Evolutionary conservation across 2,113 vertebrate genomes (phyloP).

Genomic region (Rhinoderma darwinii): DNA sequence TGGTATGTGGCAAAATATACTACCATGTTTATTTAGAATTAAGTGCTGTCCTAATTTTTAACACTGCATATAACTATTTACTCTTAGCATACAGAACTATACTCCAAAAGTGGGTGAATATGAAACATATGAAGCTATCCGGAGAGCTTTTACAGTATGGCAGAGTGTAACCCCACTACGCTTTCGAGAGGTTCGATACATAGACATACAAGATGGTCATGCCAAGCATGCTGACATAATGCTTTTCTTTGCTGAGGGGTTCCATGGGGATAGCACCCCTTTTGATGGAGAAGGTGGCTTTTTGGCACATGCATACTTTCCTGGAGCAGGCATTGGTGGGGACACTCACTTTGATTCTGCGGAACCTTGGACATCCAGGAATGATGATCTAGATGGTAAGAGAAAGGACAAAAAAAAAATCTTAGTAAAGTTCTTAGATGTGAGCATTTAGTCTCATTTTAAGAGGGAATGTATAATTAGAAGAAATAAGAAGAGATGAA

Average conservation of each 20-base stretch:
- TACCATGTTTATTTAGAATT: background rate
- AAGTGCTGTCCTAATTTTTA: background rate
- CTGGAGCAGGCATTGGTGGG: conserved; percentile 85
- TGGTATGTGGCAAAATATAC: conserved; percentile 75
- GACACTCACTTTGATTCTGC: conserved; percentile 92
- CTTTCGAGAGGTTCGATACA: conserved; percentile 87
- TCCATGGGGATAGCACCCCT: conserved; percentile 90
- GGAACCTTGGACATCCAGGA: conserved; percentile 87
- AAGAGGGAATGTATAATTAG: background rate
- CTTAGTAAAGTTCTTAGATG: background rate
- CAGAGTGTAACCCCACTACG: conserved; percentile 79
- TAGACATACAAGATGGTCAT: conserved; percentile 78
- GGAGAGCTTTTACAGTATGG: conserved; percentile 87
- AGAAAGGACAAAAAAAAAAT: background rate
- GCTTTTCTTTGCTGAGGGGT: conserved; percentile 88
- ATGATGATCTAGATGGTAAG: conserved; percentile 83
- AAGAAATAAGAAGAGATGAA: background rate
- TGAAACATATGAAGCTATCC: conserved; percentile 81
- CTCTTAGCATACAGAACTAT: conserved; percentile 79
- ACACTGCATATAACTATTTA: background rate
- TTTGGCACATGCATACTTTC: conserved; percentile 91
- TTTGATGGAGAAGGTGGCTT: conserved; percentile 91
- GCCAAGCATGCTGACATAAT: conserved; percentile 90
- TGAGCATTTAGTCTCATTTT: too few relatives aligned
- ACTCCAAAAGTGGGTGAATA: conserved; percentile 81